Conservation (phyloP, 2,113 vertebrate genomes). For the Gulo gulo region DNA sequence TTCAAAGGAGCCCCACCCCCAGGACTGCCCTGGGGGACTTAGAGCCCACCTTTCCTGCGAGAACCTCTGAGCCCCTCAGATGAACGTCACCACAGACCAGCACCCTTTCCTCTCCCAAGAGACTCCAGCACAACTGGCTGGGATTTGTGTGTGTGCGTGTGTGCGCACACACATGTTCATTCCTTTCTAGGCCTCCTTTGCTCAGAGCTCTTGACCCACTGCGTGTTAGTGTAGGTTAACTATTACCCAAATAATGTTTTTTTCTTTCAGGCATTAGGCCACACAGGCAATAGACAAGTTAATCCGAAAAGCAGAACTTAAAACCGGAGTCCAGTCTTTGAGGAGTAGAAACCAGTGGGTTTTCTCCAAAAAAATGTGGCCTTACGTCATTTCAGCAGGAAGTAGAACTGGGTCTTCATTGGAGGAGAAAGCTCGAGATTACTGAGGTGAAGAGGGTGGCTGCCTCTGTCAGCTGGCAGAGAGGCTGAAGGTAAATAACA, state of each 20-base stretch:
- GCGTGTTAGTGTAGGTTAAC: not conserved
- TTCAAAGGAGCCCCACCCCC: not conserved
- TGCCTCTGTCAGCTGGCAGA: not conserved
- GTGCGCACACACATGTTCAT: not conserved
- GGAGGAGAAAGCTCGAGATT: not conserved
- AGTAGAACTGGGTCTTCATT: not conserved
- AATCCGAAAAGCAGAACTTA: not conserved
- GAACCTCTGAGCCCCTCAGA: not conserved
- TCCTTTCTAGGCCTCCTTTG: not conserved
- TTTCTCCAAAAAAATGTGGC: not conserved
- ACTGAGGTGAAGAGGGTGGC: not conserved
- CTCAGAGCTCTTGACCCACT: not conserved
- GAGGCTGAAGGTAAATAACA: not conserved
- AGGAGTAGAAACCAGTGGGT: not conserved
- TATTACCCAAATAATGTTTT: not conserved
- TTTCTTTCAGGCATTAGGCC: not conserved
- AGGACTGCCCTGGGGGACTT: no score
- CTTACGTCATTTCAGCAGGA: not conserved
- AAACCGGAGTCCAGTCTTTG: not conserved
- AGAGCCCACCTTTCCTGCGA: not conserved
- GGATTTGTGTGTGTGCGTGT: accelerated
- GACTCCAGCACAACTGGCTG: not conserved
- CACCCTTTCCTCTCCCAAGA: no score
- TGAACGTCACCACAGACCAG: not conserved
- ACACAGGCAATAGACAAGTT: not conserved